These are phyloP conservation scores for Phoxinus dragarum DNA, from an alignment of 2,797 vertebrate genomes.

Conservation along the genomic window DNA sequence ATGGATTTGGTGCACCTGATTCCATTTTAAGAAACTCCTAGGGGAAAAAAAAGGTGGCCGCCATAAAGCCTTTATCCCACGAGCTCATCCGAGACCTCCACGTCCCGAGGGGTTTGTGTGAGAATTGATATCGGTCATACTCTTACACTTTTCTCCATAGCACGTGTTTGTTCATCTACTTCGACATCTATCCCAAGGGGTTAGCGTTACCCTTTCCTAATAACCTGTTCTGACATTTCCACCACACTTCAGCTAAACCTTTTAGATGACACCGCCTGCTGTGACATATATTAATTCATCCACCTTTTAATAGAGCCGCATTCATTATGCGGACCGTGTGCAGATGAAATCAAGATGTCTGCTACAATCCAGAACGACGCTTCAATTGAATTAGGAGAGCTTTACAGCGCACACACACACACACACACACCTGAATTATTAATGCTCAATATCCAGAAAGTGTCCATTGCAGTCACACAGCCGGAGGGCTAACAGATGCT, in stretches of 20 bases:
- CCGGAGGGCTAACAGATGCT: neutral
- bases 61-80: neutral
- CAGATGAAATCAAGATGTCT: slow-evolving; percentile 32
- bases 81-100: neutral
- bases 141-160: slow-evolving; percentile 15
- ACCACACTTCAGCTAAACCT: slow-evolving; percentile 15
- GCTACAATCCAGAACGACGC: neutral
- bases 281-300: slow-evolving; percentile 34
- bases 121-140: slow-evolving; percentile 27
- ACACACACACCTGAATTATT: slow-evolving; percentile 32
- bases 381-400: slow-evolving; percentile 40
- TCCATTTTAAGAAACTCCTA: slow-evolving; percentile 31
- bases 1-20: slow-evolving; percentile 11
- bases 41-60: neutral
- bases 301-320: slow-evolving; percentile 23
- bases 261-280: slow-evolving; percentile 23
- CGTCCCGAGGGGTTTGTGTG: slow-evolving; percentile 28
- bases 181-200: slow-evolving; percentile 26
- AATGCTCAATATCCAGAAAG: slow-evolving; percentile 4
- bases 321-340: neutral
- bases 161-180: neutral
- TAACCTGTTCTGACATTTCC: slow-evolving; percentile 37
- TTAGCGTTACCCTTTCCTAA: slow-evolving; percentile 23
- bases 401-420: slow-evolving; percentile 3
- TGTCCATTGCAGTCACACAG: neutral